These are phyloP conservation scores for Penaeus indicus DNA, from an alignment of 1,140 invertebrate genomes.

Conservation along the genomic window DNA sequence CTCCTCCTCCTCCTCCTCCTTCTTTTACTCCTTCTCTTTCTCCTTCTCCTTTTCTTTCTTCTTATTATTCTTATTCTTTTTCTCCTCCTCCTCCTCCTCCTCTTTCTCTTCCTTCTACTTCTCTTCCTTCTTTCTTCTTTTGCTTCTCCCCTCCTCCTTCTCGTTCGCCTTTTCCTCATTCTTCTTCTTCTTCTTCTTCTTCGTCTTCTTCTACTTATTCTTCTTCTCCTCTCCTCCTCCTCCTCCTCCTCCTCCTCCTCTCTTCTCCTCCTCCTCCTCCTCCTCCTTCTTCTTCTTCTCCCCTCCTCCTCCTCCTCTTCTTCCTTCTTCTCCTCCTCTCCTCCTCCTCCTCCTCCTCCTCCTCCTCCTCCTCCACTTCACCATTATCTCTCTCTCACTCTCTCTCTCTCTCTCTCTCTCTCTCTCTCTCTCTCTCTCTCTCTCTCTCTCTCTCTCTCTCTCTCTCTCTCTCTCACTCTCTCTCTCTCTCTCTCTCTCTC, in stretches of 20 bases:
- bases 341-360: not conserved
- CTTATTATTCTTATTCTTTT: too few relatives aligned
- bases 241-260: conserved; percentile 17
- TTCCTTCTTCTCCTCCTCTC: not conserved
- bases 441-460: conserved; percentile 3
- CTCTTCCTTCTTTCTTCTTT: not conserved
- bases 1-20: not conserved
- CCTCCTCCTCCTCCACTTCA: not conserved
- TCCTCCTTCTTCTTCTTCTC: not conserved
- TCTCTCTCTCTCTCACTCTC: conserved; percentile 16
- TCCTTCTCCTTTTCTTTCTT: not conserved
- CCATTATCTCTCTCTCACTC: not conserved
- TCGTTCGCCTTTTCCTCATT: too few relatives aligned
- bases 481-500: not conserved
- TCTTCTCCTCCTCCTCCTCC: not conserved
- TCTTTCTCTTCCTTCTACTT: not conserved
- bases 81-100: not conserved
- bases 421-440: not conserved
- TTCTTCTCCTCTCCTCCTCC: conserved; percentile 17
- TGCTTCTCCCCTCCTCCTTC: not conserved
- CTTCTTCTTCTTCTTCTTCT: too few relatives aligned
- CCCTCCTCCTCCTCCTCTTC: not conserved
- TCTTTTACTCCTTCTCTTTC: not conserved
- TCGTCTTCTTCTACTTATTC: not conserved
- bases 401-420: conserved; percentile 3